These are phyloP conservation scores for Meteorus sp. DNA, from an alignment of 1,140 invertebrate species.

Conservation along the genomic window DNA sequence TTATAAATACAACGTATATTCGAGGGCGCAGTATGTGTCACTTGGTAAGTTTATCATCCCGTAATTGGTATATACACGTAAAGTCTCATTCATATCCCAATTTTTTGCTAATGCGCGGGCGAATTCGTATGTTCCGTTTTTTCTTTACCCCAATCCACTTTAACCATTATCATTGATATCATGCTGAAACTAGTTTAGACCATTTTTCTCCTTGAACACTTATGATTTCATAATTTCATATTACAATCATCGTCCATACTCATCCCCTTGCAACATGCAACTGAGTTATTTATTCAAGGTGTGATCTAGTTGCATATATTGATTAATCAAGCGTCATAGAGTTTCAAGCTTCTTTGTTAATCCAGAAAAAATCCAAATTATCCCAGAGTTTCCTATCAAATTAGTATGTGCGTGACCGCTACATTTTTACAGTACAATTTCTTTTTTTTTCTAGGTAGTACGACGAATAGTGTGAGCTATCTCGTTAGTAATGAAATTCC, in stretches of 20 bases:
- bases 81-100: too few relatives aligned
- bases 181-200: too few relatives aligned
- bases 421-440: slow-evolving; percentile 6
- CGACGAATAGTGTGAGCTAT: slow-evolving; percentile 67
- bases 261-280: too few relatives aligned
- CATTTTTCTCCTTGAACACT: too few relatives aligned
- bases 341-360: too few relatives aligned
- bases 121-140: slow-evolving; percentile 6
- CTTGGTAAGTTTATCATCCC: slow-evolving; percentile 48
- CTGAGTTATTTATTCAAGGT: too few relatives aligned
- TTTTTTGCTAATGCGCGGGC: slow-evolving; percentile 11
- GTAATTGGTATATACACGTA: slow-evolving; percentile 38
- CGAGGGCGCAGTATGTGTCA: slow-evolving; percentile 48
- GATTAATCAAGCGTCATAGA: too few relatives aligned
- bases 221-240: too few relatives aligned
- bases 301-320: too few relatives aligned
- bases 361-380: not conserved
- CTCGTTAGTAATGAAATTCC: slow-evolving; percentile 67
- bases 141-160: slow-evolving; percentile 10
- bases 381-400: not conserved
- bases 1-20: slow-evolving; percentile 51
- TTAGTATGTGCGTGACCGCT: too few relatives aligned
- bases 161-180: too few relatives aligned
- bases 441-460: slow-evolving; percentile 61
- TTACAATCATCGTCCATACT: too few relatives aligned